Percentiles rank a stretch among this genome's conserved stretches.
These are phyloP conservation scores for Dryocosmus kuriphilus DNA, from an alignment of 2,888 invertebrate genomes.

Conservation along the genomic window DNA sequence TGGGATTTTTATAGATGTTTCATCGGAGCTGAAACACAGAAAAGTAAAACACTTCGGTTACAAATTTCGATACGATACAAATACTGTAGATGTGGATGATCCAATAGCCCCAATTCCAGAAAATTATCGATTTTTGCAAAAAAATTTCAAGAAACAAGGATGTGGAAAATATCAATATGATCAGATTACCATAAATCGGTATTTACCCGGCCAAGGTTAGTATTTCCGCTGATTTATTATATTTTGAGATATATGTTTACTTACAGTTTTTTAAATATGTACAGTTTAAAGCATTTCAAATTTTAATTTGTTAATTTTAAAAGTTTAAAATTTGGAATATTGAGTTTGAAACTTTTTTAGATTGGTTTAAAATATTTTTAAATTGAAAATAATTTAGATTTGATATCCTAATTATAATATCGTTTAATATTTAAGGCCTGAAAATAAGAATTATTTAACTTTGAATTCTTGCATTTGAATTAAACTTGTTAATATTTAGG, in stretches of 20 bases:
- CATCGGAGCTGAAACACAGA: slow-evolving; percentile 85
- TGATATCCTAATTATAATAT: too few relatives aligned
- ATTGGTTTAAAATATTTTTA: too few relatives aligned
- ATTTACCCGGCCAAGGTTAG: slow-evolving; percentile 89
- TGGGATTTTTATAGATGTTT: slow-evolving; percentile 46
- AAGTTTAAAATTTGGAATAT: not conserved
- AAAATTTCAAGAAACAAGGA: slow-evolving; percentile 78
- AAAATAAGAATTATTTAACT: too few relatives aligned
- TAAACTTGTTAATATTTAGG: too few relatives aligned
- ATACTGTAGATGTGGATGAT: slow-evolving; percentile 87
- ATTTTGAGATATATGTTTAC: not conserved
- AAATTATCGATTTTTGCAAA: slow-evolving; percentile 84
- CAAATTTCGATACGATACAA: slow-evolving; percentile 92
- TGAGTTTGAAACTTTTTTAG: too few relatives aligned
- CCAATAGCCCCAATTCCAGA: slow-evolving; percentile 87
- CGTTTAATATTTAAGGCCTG: too few relatives aligned
- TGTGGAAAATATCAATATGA: slow-evolving; percentile 82
- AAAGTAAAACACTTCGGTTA: slow-evolving; percentile 94
- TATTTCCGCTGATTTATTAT: not conserved
- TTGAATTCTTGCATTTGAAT: too few relatives aligned
- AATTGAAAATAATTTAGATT: too few relatives aligned
- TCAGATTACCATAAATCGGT: slow-evolving; percentile 92
- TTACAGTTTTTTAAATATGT: slow-evolving; percentile 18
- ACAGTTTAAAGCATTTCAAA: not conserved
- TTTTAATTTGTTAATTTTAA: not conserved